A percentile compares a stretch with the other conserved stretches of the same genome.
Evolutionary conservation across 2,888 invertebrate species (phyloP).

Genomic region (Eulithis prunata): DNA sequence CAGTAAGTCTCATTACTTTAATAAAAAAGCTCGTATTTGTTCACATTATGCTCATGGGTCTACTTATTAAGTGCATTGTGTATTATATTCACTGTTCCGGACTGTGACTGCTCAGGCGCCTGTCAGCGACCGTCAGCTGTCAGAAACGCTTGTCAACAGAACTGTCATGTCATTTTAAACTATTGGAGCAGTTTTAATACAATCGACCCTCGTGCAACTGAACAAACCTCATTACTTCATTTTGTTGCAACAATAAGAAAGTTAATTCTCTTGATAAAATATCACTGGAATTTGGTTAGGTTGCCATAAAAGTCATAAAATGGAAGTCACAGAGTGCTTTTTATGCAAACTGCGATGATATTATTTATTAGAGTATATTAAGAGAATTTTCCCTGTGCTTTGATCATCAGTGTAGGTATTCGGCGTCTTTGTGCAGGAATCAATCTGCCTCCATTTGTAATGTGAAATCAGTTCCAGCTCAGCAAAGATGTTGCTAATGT

Average conservation of each 20-base stretch:
- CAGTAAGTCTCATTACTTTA: background rate
- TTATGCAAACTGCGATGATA: no score
- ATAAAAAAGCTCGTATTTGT: slow-evolving; percentile 15
- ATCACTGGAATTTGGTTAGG: no score
- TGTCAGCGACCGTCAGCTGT: slow-evolving; percentile 62
- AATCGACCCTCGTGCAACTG: no score
- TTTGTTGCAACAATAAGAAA: slow-evolving; percentile 77
- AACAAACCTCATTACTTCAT: slow-evolving; percentile 77
- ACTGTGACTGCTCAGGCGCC: slow-evolving; percentile 42
- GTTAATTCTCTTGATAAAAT: no score
- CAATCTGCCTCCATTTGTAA: slow-evolving; percentile 76
- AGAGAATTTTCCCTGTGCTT: no score
- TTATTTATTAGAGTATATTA: no score
- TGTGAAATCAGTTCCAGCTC: slow-evolving; percentile 77
- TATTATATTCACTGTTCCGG: slow-evolving; percentile 40
- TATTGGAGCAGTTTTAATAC: slow-evolving; percentile 74
- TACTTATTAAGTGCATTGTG: slow-evolving; percentile 37
- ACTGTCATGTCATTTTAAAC: slow-evolving; percentile 39
- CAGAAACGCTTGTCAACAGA: slow-evolving; percentile 80
- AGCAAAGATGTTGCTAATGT: slow-evolving; percentile 76
- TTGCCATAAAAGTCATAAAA: no score
- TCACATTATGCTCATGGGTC: slow-evolving; percentile 13
- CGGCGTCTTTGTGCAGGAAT: slow-evolving; percentile 77
- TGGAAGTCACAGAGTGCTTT: no score
- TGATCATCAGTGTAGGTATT: no score